A percentile compares a stretch with the other conserved stretches of the same genome.
These are phyloP conservation scores for Lutraria rhynchaena DNA, from an alignment of 1,140 invertebrate genomes.

Conservation along the genomic window DNA sequence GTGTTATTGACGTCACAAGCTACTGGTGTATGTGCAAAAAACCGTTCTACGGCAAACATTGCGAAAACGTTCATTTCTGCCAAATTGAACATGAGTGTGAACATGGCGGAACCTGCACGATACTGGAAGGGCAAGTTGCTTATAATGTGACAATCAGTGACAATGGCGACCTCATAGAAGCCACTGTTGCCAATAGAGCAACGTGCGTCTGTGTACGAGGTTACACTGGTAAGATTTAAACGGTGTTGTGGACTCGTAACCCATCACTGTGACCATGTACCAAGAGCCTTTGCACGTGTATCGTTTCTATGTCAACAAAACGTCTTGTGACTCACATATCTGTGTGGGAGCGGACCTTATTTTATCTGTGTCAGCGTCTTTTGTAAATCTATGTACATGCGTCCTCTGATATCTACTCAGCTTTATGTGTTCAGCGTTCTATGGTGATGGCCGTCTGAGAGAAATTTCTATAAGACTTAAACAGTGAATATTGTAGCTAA, in stretches of 20 bases:
- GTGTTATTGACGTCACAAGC: background rate
- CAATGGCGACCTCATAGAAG: background rate
- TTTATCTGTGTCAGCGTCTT: no score
- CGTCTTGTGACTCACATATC: no score
- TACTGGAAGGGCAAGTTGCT: background rate
- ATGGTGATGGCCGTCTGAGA: no score
- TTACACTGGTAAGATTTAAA: constrained; percentile 38
- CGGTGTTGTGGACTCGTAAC: constrained; percentile 16
- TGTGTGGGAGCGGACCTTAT: no score
- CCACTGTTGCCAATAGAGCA: constrained; percentile 31
- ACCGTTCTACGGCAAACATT: constrained; percentile 40
- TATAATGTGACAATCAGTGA: constrained; percentile 3
- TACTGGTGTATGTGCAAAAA: constrained; percentile 26
- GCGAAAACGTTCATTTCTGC: constrained; percentile 46
- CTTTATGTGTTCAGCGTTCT: no score
- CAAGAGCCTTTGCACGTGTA: no score
- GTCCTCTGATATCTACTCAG: no score
- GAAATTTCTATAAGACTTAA: no score
- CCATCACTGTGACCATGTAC: no score
- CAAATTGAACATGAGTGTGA: constrained; percentile 21
- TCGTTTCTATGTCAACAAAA: no score
- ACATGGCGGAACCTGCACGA: constrained; percentile 14
- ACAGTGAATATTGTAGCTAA: no score
- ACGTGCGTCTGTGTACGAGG: constrained; percentile 37
- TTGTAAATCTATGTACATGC: no score